Conservation (phyloP, 2,797 vertebrate genomes). For the Phaenicophaeus curvirostris region DNA sequence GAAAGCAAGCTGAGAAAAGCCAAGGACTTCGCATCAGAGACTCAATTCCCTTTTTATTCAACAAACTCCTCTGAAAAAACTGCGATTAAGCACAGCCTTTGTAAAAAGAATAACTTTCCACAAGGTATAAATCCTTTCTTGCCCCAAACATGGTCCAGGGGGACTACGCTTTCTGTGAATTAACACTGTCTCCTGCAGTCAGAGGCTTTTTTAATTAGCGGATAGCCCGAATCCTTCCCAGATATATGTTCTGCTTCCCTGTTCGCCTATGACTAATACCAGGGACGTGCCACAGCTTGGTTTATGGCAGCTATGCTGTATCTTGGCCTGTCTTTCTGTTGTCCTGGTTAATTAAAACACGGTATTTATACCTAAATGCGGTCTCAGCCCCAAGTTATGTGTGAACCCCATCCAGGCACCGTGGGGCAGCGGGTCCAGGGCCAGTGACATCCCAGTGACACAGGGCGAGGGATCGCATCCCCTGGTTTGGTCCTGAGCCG, state of each 20-base stretch:
- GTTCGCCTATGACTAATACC: not conserved
- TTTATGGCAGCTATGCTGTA: not conserved
- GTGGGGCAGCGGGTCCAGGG: rapidly evolving
- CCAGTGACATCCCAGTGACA: not conserved
- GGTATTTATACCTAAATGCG: not conserved
- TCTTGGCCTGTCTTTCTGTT: not conserved
- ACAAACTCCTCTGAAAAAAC: not conserved
- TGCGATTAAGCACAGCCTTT: not conserved
- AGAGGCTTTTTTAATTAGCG: constrained; percentile 43
- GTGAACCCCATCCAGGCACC: no score
- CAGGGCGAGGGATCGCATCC: not conserved
- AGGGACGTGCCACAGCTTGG: not conserved
- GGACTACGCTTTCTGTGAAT: not conserved
- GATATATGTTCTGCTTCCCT: constrained; percentile 6
- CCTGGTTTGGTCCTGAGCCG: not conserved
- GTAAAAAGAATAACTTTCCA: not conserved
- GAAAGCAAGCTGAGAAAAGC: not conserved
- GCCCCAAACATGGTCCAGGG: not conserved
- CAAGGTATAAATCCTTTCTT: constrained; percentile 13
- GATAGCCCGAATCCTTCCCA: not conserved
- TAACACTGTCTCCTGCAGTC: constrained; percentile 6
- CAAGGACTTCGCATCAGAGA: not conserved
- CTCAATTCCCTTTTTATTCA: not conserved
- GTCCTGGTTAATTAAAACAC: not conserved
- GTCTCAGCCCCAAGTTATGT: no score